Base-by-base conservation (phyloP, 1,140 invertebrate species). In the Megalopta genalis region DNA sequence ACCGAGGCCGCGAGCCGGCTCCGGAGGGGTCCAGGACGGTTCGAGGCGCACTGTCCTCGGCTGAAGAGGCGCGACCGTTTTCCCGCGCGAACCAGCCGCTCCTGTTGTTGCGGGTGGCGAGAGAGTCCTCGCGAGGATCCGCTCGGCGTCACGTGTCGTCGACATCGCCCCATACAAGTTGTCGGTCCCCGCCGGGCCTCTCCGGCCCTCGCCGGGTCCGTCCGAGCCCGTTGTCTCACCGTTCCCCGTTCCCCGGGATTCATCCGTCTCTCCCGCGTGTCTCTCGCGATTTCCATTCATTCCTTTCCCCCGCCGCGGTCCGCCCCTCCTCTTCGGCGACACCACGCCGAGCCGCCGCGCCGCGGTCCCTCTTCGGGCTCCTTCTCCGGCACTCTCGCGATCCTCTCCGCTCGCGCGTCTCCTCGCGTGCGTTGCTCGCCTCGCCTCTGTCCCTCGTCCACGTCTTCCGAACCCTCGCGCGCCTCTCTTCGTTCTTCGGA, bases 121-220 rank as follows among this genome's bases (percentile, higher is more conserved):
- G 10, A 14, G 42, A 46, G 42, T 88, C 88, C 88, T 86, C 83
- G 81, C 63, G 86, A 89, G 42, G 42, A 12, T 89, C 90, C 88
- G 88, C 88, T 86, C 32, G 83, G 83, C 88, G 90, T 92, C 91
- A 91, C 91, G 90, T 91, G 90, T 90, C 88, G 90, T 88, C 90
- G 87, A 88, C 89, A 91, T 91, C 87, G 89, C 86, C 90, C 88
- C 10, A 10, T 46, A 10, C 10, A 46, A 14, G 42, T 46, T 12
- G 32, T 32, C 42, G 42, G 14, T 12, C 42, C 81, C 21, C 16
- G 16, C 49, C 16, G 16, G 18, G 16, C 49, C 49, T 46, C 49
- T 18, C 16, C 16, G 49, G 1, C 16, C 49, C 49, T 54, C 49
- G 4, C 1, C n/a, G 21, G 7, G 21, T 5, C 16, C 49, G 5